Evolutionary conservation across 2,113 vertebrate genomes (phyloP), one percentile per base, ranked within the genome.

Genomic region (Labrus mixtus): DNA sequence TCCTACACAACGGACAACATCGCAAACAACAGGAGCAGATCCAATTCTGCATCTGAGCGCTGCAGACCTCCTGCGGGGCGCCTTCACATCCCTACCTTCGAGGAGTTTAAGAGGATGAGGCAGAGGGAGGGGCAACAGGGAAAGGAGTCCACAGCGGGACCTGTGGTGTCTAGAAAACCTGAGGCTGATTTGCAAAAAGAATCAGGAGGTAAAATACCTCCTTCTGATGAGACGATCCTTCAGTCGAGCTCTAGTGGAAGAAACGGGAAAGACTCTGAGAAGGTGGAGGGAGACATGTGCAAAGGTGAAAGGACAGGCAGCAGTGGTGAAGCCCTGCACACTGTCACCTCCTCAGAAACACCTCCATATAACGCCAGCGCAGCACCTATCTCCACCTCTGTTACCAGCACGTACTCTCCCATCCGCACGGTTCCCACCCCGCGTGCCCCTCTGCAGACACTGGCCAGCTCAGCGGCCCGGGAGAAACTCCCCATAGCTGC

Each of bases 51-150:
- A 36, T 71, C 74, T 0, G 93, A 86, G 43, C 91, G 79, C 51
- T 92, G 93, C 82, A 86, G 81, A 23, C 57, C 22, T 55, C 92
- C 87, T 19, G 87, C 89, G 81, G 94, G 93, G 10, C 92, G 91
- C 19, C 79, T 96, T 7, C 94, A 96, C 66, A 96, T 97, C 77
- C 95, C 96, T 1, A 96, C 95, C 7, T 97, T 98, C 75, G 95
- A 97, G 85, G 96, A 96, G 81, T 97, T 96, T 72, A 97, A 96
- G 80, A 94, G 82, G 78, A 97, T 97, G 95, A 95, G 94, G 87
- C 93, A 91, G 82, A 96, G 88, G 78, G 94, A 94, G 53, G 74
- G 58, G 41, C 67, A 60, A 37, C 74, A 65, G 58, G 62, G 25
- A 5, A 53, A 15, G 17, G 64, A 73, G 22, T 68, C 77, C 43